Conservation (phyloP, 2,113 vertebrate genomes). For the Ophthalmotilapia sp. region DNA sequence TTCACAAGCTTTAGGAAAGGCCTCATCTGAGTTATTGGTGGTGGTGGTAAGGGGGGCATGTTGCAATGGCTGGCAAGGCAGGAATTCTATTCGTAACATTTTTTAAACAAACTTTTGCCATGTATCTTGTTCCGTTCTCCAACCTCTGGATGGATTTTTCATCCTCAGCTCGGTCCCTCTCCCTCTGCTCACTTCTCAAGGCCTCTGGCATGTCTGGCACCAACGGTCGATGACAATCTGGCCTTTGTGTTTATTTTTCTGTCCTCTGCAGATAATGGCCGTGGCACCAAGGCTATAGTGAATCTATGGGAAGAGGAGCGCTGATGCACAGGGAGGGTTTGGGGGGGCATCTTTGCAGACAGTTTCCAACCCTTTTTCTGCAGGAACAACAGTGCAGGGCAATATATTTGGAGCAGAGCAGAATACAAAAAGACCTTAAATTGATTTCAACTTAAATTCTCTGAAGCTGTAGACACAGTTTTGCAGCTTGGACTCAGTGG, state of each 20-base stretch:
- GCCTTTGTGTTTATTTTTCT: constrained; percentile 43
- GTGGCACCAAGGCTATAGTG: background rate
- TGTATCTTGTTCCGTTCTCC: background rate
- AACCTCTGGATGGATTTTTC: background rate
- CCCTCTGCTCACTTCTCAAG: background rate
- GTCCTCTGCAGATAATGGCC: constrained; percentile 35
- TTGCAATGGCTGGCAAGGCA: background rate
- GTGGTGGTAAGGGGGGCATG: background rate
- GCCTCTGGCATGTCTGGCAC: constrained; percentile 10
- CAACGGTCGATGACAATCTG: constrained; percentile 32
- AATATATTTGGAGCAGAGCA: background rate
- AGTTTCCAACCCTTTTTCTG: background rate
- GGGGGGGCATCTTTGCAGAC: background rate
- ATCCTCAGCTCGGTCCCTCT: background rate
- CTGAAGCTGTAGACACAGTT: background rate
- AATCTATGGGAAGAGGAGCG: constrained; percentile 8
- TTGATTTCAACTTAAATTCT: background rate
- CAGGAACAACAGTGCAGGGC: background rate
- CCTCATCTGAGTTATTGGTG: constrained; percentile 17
- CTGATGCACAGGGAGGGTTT: background rate
- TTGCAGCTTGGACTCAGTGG: background rate
- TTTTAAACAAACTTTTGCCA: constrained; percentile 19
- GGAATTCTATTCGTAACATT: background rate
- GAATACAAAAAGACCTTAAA: background rate
- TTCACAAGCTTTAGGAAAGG: constrained; percentile 18